A percentile compares a stretch with the other conserved stretches of the same genome.
Conservation (phyloP, 2,888 invertebrate species). For the Eupithecia subfuscata region DNA sequence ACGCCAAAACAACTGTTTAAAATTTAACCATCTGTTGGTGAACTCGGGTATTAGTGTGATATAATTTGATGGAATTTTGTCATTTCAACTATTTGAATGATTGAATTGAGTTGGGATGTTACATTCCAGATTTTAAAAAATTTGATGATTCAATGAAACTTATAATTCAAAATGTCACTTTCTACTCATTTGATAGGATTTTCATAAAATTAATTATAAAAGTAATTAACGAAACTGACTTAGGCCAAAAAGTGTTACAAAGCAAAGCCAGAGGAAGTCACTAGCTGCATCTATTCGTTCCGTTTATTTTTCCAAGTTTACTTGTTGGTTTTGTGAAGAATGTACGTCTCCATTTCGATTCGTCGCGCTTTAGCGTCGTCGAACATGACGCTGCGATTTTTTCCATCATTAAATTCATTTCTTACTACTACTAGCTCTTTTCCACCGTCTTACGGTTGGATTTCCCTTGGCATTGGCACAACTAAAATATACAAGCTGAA, state of each 20-base stretch:
- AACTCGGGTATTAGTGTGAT: neutral
- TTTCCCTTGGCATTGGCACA: conserved; percentile 33
- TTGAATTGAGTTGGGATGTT: neutral
- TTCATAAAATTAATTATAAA: neutral
- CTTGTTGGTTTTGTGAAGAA: conserved; percentile 81
- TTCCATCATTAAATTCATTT: conserved; percentile 60
- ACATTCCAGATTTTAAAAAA: neutral
- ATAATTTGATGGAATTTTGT: neutral
- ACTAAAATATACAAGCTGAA: conserved; percentile 58
- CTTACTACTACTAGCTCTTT: neutral
- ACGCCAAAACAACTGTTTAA: too few species aligned
- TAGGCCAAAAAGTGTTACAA: neutral
- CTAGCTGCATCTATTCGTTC: conserved; percentile 44
- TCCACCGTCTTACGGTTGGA: conserved; percentile 27
- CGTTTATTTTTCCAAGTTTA: conserved; percentile 55
- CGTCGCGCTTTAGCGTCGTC: conserved; percentile 70
- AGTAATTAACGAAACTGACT: neutral
- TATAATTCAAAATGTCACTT: neutral
- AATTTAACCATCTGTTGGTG: too few species aligned
- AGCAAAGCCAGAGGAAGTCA: conserved; percentile 11
- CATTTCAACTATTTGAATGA: neutral
- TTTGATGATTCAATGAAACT: neutral
- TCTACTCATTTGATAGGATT: neutral
- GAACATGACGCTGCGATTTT: conserved; percentile 77
- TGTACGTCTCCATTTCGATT: conserved; percentile 77